phyloP scores from a whole-genome alignment of 2,888 invertebrate genomes.

The Phytoseiulus persimilis region DNA sequence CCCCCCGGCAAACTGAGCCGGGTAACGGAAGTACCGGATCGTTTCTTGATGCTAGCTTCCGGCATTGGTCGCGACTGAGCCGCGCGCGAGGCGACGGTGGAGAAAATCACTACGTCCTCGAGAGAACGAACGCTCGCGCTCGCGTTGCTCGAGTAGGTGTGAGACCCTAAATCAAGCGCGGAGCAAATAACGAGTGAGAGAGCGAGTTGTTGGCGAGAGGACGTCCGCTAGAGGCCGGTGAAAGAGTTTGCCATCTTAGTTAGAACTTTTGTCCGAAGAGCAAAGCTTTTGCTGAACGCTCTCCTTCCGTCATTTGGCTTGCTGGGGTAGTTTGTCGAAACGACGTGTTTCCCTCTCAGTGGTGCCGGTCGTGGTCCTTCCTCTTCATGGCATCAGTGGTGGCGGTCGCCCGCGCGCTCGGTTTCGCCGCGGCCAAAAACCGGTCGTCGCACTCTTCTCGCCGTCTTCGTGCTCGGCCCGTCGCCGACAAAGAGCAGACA shows the following conservation, averaged over 20 bases:
- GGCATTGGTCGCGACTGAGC: too few species aligned
- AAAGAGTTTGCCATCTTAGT: neutral
- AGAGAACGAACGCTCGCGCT: too few species aligned
- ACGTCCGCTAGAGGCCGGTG: neutral
- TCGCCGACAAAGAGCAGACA: neutral
- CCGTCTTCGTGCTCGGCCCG: neutral
- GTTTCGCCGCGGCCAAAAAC: neutral
- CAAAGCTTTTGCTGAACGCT: neutral
- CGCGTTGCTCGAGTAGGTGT: neutral
- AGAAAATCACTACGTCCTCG: too few species aligned
- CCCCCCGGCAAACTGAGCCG: neutral
- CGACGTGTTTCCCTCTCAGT: neutral
- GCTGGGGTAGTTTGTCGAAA: neutral
- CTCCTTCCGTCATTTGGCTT: neutral
- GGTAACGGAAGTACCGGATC: too few species aligned
- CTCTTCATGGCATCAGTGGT: neutral
- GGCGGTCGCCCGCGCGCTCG: neutral
- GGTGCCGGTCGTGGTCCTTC: neutral
- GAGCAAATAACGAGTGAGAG: neutral
- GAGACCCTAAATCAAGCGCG: neutral
- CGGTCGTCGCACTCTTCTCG: neutral
- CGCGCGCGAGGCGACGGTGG: too few species aligned
- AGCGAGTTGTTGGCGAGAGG: neutral
- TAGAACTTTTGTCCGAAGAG: neutral
- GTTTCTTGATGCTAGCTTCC: too few species aligned